Evolutionary conservation across 1,140 invertebrate species (phyloP).

Genomic region (Bicyclus anynana): DNA sequence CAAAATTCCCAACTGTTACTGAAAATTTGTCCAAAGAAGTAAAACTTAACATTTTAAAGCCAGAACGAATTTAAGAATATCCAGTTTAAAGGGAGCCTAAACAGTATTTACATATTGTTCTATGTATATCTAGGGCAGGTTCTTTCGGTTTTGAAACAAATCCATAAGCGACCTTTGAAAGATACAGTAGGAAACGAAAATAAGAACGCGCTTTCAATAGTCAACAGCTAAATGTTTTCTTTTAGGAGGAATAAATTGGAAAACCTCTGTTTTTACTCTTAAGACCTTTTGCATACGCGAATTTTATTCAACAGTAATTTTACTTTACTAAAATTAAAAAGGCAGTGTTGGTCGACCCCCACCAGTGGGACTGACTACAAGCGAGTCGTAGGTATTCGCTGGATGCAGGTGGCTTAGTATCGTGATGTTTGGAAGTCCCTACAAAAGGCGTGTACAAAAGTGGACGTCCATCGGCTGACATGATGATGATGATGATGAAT

Average conservation of each 20-base stretch:
- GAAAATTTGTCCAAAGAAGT: too few relatives aligned
- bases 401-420: too few relatives aligned
- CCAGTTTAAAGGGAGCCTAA: neutral
- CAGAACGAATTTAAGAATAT: too few relatives aligned
- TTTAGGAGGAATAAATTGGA: conserved; percentile 38
- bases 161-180: conserved; percentile 33
- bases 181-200: conserved; percentile 28
- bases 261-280: conserved; percentile 28
- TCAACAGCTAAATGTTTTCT: conserved; percentile 38
- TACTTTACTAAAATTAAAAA: neutral
- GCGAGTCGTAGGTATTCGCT: too few relatives aligned
- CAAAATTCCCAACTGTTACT: too few relatives aligned
- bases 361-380: too few relatives aligned
- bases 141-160: conserved; percentile 29
- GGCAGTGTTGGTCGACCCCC: too few relatives aligned
- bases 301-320: neutral
- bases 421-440: too few relatives aligned
- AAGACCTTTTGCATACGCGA: conserved; percentile 6
- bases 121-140: conserved; percentile 14
- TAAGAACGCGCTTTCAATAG: conserved; percentile 30
- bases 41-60: too few relatives aligned
- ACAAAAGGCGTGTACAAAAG: too few relatives aligned
- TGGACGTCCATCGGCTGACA: too few relatives aligned
- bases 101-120: conserved; percentile 8
- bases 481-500: too few relatives aligned